These are phyloP conservation scores for Chymomyza procnemis DNA, from an alignment of 2,888 invertebrate genomes.

Conservation along the genomic window DNA sequence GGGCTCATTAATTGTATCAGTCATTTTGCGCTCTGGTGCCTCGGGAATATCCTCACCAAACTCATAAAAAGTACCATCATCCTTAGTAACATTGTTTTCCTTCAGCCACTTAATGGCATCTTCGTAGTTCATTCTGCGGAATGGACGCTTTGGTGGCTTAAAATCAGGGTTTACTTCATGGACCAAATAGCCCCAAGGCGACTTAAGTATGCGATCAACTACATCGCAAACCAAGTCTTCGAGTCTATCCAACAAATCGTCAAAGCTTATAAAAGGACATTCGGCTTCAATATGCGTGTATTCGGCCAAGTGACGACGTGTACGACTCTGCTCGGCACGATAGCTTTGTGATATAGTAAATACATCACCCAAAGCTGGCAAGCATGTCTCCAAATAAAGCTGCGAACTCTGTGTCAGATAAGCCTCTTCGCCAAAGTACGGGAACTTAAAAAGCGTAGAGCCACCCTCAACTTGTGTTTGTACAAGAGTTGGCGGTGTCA, in stretches of 20 bases:
- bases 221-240: conserved; percentile 98
- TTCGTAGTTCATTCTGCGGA: conserved; percentile 94
- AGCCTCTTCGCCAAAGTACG: conserved; percentile 89
- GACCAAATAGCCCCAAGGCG: conserved; percentile 89
- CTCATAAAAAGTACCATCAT: conserved; percentile 97
- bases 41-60: conserved; percentile 99
- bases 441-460: conserved; percentile 94
- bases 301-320: conserved; percentile 97
- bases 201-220: conserved; percentile 92
- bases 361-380: conserved; percentile 96
- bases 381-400: conserved; percentile 96
- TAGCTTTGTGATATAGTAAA: conserved; percentile 99
- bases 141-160: conserved; percentile 90
- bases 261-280: conserved; percentile 95
- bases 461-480: conserved; percentile 99
- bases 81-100: conserved; percentile 95
- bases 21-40: conserved; percentile 99
- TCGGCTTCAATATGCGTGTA: conserved; percentile 98
- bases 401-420: conserved; percentile 99
- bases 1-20: conserved; percentile 95
- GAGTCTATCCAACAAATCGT: conserved; percentile 90
- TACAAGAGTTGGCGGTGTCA: conserved; percentile 97
- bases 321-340: conserved; percentile 97
- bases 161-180: conserved; percentile 95
- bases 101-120: conserved; percentile 96